Evolutionary conservation across 2,113 vertebrate species (phyloP).

Genomic region (Oreochromis niloticus): DNA sequence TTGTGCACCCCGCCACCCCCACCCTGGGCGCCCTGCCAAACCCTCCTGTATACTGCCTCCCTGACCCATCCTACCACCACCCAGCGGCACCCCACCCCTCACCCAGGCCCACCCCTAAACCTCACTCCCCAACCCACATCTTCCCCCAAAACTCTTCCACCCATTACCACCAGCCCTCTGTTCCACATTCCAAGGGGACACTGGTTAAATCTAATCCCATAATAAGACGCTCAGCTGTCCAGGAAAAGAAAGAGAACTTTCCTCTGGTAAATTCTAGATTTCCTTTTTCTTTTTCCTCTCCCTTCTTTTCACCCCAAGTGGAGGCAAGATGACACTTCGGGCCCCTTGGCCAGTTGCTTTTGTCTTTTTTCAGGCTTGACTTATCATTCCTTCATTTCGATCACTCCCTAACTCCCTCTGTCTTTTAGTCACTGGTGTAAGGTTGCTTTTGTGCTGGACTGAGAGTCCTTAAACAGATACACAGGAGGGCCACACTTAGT

Average conservation of each 20-base stretch:
- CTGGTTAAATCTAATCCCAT: conserved; percentile 80
- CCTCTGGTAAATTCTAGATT: conserved; percentile 69
- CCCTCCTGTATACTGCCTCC: conserved; percentile 58
- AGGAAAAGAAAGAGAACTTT: conserved; percentile 74
- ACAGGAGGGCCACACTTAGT: conserved; percentile 22
- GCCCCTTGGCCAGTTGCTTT: conserved; percentile 64
- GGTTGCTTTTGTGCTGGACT: conserved; percentile 48
- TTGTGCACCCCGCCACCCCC: conserved; percentile 19
- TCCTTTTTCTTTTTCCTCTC: conserved; percentile 46
- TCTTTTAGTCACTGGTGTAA: conserved; percentile 35
- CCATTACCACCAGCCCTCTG: conserved; percentile 57
- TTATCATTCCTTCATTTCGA: conserved; percentile 52
- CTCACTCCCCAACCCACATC: conserved; percentile 33
- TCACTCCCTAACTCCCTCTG: conserved; percentile 25
- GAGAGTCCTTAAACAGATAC: conserved; percentile 36
- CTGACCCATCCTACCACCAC: conserved; percentile 48
- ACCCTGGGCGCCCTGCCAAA: conserved; percentile 54
- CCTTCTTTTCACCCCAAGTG: conserved; percentile 49
- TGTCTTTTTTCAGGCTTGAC: conserved; percentile 61
- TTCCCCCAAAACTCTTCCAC: conserved; percentile 52
- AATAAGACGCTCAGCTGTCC: conserved; percentile 81
- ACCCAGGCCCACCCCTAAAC: conserved; percentile 36
- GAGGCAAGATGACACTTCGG: conserved; percentile 66
- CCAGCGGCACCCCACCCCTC: conserved; percentile 28
- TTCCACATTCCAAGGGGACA: conserved; percentile 66